Percentiles rank a stretch among this genome's conserved stretches.
Conservation (phyloP, 2,113 vertebrate genomes). For the Zosterops hypoxanthus region DNA sequence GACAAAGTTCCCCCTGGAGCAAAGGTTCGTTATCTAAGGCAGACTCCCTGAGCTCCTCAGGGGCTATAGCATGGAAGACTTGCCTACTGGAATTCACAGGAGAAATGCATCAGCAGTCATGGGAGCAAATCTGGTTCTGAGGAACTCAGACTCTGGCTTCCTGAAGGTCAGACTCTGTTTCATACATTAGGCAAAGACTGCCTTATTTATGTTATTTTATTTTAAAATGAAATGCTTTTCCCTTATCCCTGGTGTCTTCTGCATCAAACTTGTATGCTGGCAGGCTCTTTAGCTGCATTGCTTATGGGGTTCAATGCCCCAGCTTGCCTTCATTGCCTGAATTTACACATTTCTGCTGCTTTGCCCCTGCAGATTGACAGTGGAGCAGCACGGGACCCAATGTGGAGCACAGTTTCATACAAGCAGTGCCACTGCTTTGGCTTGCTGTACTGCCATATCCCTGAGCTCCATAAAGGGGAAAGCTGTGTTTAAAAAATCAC, state of each 20-base stretch:
- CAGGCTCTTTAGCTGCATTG: not conserved
- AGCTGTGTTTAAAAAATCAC: not conserved
- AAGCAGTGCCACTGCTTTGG: not conserved
- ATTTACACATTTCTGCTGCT: not conserved
- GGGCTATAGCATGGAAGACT: not conserved
- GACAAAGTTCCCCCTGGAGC: not conserved
- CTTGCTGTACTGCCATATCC: not conserved
- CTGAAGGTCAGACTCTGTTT: not conserved
- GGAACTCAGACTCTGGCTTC: not conserved
- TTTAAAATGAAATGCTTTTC: not conserved
- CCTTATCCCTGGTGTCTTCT: not conserved
- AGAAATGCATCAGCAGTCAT: not conserved
- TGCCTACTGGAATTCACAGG: not conserved
- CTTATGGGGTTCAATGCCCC: not conserved
- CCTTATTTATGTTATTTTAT: not conserved
- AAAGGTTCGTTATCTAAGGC: not conserved
- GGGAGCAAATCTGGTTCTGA: not conserved
- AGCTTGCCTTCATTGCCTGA: not conserved
- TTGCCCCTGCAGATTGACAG: not conserved
- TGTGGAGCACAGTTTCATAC: not conserved
- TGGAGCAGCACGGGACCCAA: not conserved
- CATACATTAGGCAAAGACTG: not conserved
- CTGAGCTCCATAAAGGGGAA: not conserved
- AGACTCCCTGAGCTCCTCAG: not conserved
- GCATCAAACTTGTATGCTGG: not conserved